Evolutionary conservation across 2,888 invertebrate genomes (phyloP), one percentile per base, ranked within the genome.

Genomic region (Orgyia antiqua): DNA sequence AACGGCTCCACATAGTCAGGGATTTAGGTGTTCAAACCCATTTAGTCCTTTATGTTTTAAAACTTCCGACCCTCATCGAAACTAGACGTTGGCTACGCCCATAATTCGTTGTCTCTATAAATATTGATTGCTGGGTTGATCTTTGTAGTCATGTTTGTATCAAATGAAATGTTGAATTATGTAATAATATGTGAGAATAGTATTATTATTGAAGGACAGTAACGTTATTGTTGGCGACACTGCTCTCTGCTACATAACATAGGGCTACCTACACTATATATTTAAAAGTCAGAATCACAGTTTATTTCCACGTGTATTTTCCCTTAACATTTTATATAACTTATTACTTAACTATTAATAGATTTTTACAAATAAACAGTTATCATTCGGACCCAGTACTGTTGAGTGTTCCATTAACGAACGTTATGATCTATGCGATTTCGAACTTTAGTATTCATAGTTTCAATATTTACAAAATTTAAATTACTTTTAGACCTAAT

Each of bases 231-330:
- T 23, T 23, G 23, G 23, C 23, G 23, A 8, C 23, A 53, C 49
- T 62, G 64, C 67, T 65, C 60, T 61, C 52, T 68, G 68, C 66
- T 69, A 61, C 73, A 65, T 75, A 78, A 67, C 47, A 52, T 53
- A 52, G 52, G 61, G 70, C 71, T 80, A 84, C 67, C 71, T 82
- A 78, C 65, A 76, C 68, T 74, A 78, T 87, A 86, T 68, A 64
- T 80, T 79, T 72, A 74, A 64, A 79, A 80, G 80, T 82, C 84
- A 86, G 87, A 86, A 87, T 87, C 87, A 87, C 87, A 87, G 87
- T 82, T 87, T 80, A 82, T 83, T 87, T 83, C 75, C 83, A 80
- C 69, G 73, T 83, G 79, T 79, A 69, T 75, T 78, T 71, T 66
- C 58, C 60, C 72, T 71, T 70, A 69, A 62, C 58, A 64, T 68